Evolutionary conservation across 2,888 invertebrate genomes (phyloP), one percentile per base, ranked within the genome.

Genomic region (Chrysolina americana): DNA sequence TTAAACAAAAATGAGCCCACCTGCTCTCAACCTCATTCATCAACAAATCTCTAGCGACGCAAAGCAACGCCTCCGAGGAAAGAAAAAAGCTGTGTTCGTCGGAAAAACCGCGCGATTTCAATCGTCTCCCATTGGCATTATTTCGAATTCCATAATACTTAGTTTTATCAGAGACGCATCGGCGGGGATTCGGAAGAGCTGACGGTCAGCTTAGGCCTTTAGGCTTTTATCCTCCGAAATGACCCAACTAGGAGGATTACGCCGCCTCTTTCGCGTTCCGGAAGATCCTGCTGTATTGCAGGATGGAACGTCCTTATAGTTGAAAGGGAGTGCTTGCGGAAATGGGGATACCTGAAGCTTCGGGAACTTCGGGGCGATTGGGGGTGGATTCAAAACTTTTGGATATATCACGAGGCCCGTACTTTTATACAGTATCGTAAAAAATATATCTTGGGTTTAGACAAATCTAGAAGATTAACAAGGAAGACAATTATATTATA

Each of bases 101-200:
- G 78, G 77, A 80, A 76, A 77, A 76, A 36, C 66, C 66, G 74
- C 65, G 76, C 64, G 79, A 77, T 78, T 79, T 76, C 79, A 74
- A 80, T 80, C 77, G 78, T 73, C 79, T 75, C 79, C 76, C 77
- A 81, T 84, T 82, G 48, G 82, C 84, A 85, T 86, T 85, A 73
- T 75, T 74, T 70, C 75, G 83, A 84, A 86, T 86, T 86, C 86
- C 86, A 85, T 85, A 85, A 86, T 85, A 86, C 86, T 86, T 85
- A 85, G 81, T 83, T 83, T 84, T 85, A 85, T 84, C 84, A 83
- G 83, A 83, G 82, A 83, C 83, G 84, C 83, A 85, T 85, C 85
- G 83, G 84, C 83, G 81, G 82, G 85, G 84, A 85, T 84, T 83
- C 75, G 77, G 79, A 77, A 78, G 78, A 80, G 80, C 81, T 82